Conservation (phyloP, 2,113 vertebrate species). For the Myotis lucifugus region DNA sequence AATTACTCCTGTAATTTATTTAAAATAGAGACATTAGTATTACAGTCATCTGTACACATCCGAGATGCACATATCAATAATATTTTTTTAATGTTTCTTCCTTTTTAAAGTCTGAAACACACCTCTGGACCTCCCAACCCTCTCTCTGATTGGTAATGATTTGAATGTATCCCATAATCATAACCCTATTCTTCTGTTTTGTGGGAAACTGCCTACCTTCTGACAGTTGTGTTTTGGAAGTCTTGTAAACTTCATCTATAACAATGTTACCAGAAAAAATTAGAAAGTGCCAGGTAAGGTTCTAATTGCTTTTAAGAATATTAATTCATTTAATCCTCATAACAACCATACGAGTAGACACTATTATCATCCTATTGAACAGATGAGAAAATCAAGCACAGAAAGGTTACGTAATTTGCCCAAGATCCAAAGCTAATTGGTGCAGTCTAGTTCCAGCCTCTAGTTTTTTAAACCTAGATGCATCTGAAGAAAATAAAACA, state of each 20-base stretch:
- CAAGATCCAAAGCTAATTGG: not conserved
- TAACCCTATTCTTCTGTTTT: not conserved
- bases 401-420: not conserved
- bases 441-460: not conserved
- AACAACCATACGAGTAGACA: not conserved
- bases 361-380: not conserved
- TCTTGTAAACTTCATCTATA: not conserved
- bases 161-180: not conserved
- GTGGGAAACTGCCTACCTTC: not conserved
- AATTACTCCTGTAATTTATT: not conserved
- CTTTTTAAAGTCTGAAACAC: not conserved
- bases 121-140: not conserved
- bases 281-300: not conserved
- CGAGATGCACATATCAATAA: not conserved
- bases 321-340: not conserved
- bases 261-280: not conserved
- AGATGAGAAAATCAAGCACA: not conserved
- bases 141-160: not conserved
- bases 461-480: not conserved
- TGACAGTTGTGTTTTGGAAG: not conserved
- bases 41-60: not conserved
- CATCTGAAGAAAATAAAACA: not conserved
- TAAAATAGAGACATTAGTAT: not conserved
- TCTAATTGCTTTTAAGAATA: slow-evolving; percentile 19
- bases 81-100: not conserved